Conservation (phyloP, 2,113 vertebrate genomes). For the Tachycineta bicolor region DNA sequence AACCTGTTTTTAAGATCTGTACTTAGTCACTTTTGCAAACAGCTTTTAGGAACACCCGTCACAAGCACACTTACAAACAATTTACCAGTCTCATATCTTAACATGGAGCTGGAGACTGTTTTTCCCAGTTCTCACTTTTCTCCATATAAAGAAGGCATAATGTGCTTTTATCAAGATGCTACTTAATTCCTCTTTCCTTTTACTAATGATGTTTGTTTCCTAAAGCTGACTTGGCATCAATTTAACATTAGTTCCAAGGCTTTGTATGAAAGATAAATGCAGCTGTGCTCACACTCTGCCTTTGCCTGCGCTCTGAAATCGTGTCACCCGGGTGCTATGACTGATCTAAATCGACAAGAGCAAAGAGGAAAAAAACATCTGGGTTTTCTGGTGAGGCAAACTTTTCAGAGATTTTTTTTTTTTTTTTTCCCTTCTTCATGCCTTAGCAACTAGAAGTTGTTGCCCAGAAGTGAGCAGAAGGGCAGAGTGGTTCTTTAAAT, state of each 20-base stretch:
- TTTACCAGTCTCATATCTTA: neutral
- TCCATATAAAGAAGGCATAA: neutral
- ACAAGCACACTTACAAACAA: neutral
- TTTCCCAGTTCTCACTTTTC: neutral
- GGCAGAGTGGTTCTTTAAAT: neutral
- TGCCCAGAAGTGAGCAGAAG: neutral
- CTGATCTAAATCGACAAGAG: slow-evolving; percentile 34
- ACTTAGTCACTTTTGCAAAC: neutral
- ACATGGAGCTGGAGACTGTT: neutral
- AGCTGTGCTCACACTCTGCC: slow-evolving; percentile 14
- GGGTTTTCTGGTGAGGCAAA: neutral
- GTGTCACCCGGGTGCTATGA: neutral
- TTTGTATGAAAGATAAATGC: slow-evolving; percentile 43
- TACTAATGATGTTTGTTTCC: slow-evolving; percentile 31
- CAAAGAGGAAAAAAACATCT: neutral
- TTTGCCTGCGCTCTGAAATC: neutral
- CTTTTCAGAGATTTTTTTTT: neutral
- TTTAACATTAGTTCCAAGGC: slow-evolving; percentile 31
- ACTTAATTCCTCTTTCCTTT: slow-evolving; percentile 32
- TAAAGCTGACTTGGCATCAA: slow-evolving; percentile 31
- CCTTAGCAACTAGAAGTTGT: neutral
- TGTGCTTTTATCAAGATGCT: neutral
- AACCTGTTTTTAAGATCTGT: neutral
- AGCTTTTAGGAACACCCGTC: neutral
- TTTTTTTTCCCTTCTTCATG: neutral